Evolutionary conservation across 2,888 invertebrate species (phyloP), one percentile per base, ranked within the genome.

Genomic region (Caenorhabditis sinica): DNA sequence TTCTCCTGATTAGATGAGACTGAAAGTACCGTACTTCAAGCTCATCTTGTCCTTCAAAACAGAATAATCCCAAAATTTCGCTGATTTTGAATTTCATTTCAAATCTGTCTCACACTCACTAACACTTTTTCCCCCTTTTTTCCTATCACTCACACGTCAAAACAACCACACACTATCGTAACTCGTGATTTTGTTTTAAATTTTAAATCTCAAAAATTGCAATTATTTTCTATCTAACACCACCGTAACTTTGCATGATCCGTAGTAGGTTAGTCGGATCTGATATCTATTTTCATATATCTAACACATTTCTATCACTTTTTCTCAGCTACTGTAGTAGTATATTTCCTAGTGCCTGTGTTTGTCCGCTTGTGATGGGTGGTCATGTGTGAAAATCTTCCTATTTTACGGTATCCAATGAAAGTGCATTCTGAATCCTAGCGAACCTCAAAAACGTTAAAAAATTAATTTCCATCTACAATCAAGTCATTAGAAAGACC

Each of bases 331-430:
- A 81, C 69, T 69, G 81, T 69, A 74, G 74, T 81, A 69, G 69
- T 56, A 28, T 69, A 68, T 81, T 81, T 75, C 75, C 43, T 75
- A 75, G 75, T 75, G 82, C 75, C 82, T 83, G 83, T 83, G 83
- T 83, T 83, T 75, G 83, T 83, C 83, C 83, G 83, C 83, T 83
- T 83, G 83, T 75, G 82, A 81, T 81, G 82, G 82, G 82, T 82
- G 82, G 76, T 76, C 74, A 71, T 82, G 82, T 82, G 82, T 82
- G 74, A 60, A 82, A 82, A 74, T 82, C 65, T 65, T 82, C 71
- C 69, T 75, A 61, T 63, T 82, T 75, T 71, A 51, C 20, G 20
- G 20, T 49, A 6, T 40, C 6, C 13, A 20, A 40, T n/a, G 20
- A 49, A 45, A 66, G 65, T 71, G 71, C 60, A 61, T 60, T 49